These are phyloP conservation scores for Rhabditophanes sp. DNA, from an alignment of 2,888 invertebrate species.

Conservation along the genomic window DNA sequence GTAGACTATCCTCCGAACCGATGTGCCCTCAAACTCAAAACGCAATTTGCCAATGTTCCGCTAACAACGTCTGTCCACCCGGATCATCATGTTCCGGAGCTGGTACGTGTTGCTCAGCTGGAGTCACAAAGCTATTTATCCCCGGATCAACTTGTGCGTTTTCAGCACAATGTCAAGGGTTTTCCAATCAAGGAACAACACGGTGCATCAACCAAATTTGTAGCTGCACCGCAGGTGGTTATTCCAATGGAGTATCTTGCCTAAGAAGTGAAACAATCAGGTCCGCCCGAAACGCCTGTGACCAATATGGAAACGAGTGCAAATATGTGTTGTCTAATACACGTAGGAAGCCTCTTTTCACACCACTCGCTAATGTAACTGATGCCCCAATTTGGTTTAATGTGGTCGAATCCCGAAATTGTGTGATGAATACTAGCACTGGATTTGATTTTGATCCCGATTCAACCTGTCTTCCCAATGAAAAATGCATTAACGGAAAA, in stretches of 20 bases:
- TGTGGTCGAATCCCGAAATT: constrained; percentile 23
- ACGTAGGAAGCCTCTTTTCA: constrained; percentile 31
- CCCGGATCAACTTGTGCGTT: constrained; percentile 10
- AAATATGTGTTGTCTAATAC: constrained; percentile 26
- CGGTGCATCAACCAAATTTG: no score
- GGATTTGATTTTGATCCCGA: constrained; percentile 25
- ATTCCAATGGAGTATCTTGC: constrained; percentile 27
- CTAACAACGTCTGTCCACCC: constrained; percentile 32
- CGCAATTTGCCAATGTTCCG: constrained; percentile 42
- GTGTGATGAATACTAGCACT: constrained; percentile 15
- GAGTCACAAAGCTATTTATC: constrained; percentile 1
- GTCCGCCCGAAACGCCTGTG: constrained; percentile 30
- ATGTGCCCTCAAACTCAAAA: constrained; percentile 21
- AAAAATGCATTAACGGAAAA: constrained; percentile 37
- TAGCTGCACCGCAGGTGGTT: constrained; percentile 15
- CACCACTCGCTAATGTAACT: constrained; percentile 27
- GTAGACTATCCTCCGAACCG: constrained; percentile 27
- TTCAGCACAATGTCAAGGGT: constrained; percentile 22
- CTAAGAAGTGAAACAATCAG: constrained; percentile 17
- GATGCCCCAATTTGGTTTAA: constrained; percentile 38
- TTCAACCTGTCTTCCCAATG: constrained; percentile 37
- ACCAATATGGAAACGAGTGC: constrained; percentile 29
- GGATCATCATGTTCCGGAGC: constrained; percentile 28
- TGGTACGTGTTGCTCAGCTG: constrained; percentile 37
- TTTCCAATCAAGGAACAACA: no score